Base-by-base conservation (phyloP, 1,140 invertebrate species). In the Hormaphis cornu region DNA sequence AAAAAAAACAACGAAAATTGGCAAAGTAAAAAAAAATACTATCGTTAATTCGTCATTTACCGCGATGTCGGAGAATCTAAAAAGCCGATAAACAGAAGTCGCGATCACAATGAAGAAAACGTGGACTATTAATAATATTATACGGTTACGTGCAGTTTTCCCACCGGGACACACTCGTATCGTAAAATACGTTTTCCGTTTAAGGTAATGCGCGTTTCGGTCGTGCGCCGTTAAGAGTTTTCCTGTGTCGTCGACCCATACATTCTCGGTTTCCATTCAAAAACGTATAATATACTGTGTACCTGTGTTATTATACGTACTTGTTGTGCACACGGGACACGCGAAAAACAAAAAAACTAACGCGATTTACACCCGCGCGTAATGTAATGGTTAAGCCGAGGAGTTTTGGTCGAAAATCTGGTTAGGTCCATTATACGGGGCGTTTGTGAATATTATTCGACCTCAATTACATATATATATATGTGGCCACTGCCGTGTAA, bases 361-460 rank as follows among this genome's bases (percentile, higher is more conserved):
- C 37, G 37, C 20, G n/a, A 37, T 58, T 56, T 56, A 28, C 30
- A 53, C 14, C 16, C 37, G 2, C n/a, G 33, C 12, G 10, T 12
- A 33, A 4, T 1, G n/a, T n/a, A n/a, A 1, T 1, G 24, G 9
- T 14, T n/a, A 4, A n/a, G n/a, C n/a, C n/a, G n/a, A n/a, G n/a
- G 40, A 30, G 33, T 37, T 40, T 58, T 24, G 12, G 12, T 2
- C 30, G 37, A 66, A 63, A 50, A n/a, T n/a, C n/a, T n/a, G 59
- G 59, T 50, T 48, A 16, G 24, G 12, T 12, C 26, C 59, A 48
- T 66, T 66, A 46, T n/a, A n/a, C n/a, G n/a, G n/a, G n/a, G 10
- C 59, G 48, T 66, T 48, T 22, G 48, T 66, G 59, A 66, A 66
- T 66, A 30, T 30, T 66, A 50, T 26, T 40, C n/a, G 30, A n/a